Conservation (phyloP, 1,140 invertebrate species). For the Venturia canescens region DNA sequence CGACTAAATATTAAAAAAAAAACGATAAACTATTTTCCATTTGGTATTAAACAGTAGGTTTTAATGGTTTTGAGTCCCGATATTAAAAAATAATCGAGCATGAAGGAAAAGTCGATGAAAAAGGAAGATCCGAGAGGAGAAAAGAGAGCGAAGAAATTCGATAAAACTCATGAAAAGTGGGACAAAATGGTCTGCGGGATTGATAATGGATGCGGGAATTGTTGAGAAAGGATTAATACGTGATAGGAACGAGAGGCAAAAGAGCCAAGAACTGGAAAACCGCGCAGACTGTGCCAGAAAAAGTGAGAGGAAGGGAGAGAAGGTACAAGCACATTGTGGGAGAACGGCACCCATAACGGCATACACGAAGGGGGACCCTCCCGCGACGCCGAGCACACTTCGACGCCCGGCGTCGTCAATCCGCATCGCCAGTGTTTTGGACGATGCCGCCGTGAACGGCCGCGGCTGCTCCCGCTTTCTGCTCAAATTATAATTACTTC, state of each 20-base stretch:
- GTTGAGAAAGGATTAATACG: neutral
- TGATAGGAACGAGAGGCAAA: too few species aligned
- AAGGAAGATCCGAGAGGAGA: too few species aligned
- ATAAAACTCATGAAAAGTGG: neutral
- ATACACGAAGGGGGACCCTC: neutral
- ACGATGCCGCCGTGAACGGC: constrained; percentile 71
- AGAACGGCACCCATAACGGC: constrained; percentile 3
- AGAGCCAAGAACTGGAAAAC: neutral
- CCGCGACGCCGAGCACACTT: constrained; percentile 22
- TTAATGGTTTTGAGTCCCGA: too few species aligned
- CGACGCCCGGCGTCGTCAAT: constrained; percentile 44
- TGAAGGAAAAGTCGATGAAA: too few species aligned
- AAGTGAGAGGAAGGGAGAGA: neutral
- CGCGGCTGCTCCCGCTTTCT: constrained; percentile 40
- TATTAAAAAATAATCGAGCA: too few species aligned
- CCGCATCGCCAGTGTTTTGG: constrained; percentile 66
- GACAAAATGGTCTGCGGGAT: neutral
- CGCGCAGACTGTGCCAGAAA: constrained; percentile 4
- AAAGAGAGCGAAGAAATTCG: too few species aligned
- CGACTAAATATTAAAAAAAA: too few species aligned
- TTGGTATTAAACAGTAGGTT: too few species aligned
- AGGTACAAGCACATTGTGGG: neutral
- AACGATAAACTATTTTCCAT: too few species aligned
- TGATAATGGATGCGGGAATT: neutral
- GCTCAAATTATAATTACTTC: neutral